Evolutionary conservation across 2,797 vertebrate species (phyloP).

Genomic region (Hirundo rustica): DNA sequence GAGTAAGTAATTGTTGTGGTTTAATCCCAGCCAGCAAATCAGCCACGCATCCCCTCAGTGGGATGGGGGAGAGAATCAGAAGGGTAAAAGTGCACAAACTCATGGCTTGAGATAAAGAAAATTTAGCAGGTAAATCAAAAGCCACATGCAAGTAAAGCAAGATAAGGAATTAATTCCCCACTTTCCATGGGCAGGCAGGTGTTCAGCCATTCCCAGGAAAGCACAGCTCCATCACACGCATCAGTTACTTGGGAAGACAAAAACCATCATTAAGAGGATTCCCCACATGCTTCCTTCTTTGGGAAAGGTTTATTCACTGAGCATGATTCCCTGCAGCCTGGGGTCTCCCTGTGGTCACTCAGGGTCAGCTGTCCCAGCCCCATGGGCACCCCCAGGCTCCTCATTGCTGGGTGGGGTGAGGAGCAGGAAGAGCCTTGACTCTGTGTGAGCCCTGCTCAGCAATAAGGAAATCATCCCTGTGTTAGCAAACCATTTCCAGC

Average conservation of each 20-base stretch:
- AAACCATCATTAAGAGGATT: neutral
- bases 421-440: neutral
- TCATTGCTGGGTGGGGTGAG: neutral
- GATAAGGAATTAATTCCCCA: neutral
- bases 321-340: neutral
- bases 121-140: neutral
- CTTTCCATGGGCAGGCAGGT: neutral
- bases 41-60: too few species aligned
- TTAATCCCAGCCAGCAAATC: neutral
- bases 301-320: neutral
- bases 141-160: neutral
- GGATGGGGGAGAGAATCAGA: neutral
- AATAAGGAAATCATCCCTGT: neutral
- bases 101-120: neutral
- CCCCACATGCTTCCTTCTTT: neutral
- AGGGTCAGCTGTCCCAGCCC: neutral
- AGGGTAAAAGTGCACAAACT: neutral
- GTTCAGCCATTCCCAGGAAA: neutral
- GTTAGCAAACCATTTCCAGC: neutral
- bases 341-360: neutral
- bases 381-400: neutral
- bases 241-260: neutral
- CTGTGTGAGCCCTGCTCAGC: neutral
- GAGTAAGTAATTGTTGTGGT: neutral
- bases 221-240: neutral